Conservation (phyloP, 2,797 vertebrate genomes). For the Manis javanica region DNA sequence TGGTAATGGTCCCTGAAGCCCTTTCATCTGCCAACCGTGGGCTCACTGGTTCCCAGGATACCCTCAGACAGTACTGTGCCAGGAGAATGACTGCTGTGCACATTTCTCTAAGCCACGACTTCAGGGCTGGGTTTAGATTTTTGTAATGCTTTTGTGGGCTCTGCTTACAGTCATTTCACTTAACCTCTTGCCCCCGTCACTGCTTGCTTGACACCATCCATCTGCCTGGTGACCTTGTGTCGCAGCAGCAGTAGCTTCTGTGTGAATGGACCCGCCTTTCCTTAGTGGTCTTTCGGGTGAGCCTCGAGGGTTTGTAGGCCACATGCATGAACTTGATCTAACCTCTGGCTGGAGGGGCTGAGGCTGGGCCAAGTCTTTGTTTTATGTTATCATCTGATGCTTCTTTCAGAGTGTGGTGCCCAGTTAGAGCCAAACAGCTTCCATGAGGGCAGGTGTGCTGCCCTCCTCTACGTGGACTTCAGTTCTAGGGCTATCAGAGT, state of each 20-base stretch:
- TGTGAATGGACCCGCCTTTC: background rate
- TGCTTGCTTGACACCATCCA: background rate
- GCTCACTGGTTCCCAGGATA: background rate
- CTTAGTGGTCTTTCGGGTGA: background rate
- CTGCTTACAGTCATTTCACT: background rate
- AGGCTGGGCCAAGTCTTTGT: background rate
- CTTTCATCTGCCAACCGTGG: background rate
- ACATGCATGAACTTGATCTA: background rate
- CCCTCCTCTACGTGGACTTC: background rate
- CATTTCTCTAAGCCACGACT: background rate
- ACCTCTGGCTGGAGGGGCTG: background rate
- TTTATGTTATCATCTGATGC: background rate
- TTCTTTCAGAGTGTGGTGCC: background rate
- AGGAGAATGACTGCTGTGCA: background rate
- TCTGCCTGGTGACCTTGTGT: background rate
- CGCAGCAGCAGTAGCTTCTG: background rate
- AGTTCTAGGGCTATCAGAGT: background rate
- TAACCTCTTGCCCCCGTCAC: background rate
- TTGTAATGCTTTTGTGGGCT: background rate
- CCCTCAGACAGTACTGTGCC: accelerated
- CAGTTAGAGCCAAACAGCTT: background rate
- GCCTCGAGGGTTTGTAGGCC: background rate
- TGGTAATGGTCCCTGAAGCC: background rate
- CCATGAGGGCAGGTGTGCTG: background rate
- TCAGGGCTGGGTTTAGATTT: background rate